Conservation (phyloP, 1,140 invertebrate species). For the Ooceraea biroi region DNA sequence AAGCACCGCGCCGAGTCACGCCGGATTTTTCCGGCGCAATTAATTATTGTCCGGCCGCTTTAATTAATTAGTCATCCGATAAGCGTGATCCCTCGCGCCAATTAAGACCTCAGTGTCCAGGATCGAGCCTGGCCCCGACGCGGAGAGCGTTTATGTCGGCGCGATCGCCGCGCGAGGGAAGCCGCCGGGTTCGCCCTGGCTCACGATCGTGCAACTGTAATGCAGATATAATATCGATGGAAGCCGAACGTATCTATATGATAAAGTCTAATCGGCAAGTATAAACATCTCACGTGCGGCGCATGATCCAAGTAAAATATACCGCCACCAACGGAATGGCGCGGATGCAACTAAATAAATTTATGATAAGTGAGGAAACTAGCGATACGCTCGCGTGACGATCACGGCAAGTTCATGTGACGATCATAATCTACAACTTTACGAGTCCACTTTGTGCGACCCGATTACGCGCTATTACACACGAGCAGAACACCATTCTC, state of each 20-base stretch:
- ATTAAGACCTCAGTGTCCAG: conserved; percentile 81
- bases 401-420: background rate
- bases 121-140: conserved; percentile 58
- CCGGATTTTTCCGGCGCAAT: conserved; percentile 73
- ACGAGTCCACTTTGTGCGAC: background rate
- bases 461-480: no score
- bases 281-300: conserved; percentile 27
- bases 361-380: background rate
- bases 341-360: conserved; percentile 35
- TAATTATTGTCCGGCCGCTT: conserved; percentile 81
- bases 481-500: no score
- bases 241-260: conserved; percentile 30
- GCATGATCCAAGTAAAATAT: conserved; percentile 10
- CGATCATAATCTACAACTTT: conserved; percentile 19
- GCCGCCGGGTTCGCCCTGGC: conserved; percentile 24
- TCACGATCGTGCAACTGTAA: conserved; percentile 50
- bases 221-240: conserved; percentile 32
- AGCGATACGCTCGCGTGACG: background rate
- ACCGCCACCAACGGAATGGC: background rate
- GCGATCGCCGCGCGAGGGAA: conserved; percentile 22
- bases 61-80: conserved; percentile 85
- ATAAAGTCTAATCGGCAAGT: conserved; percentile 55
- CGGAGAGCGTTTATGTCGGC: conserved; percentile 72
- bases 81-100: conserved; percentile 78
- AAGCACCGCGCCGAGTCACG: conserved; percentile 41